Percentiles rank a stretch among this genome's conserved stretches.
phyloP scores from a whole-genome alignment of 2,888 invertebrate species.

The Zonitis immaculata region DNA sequence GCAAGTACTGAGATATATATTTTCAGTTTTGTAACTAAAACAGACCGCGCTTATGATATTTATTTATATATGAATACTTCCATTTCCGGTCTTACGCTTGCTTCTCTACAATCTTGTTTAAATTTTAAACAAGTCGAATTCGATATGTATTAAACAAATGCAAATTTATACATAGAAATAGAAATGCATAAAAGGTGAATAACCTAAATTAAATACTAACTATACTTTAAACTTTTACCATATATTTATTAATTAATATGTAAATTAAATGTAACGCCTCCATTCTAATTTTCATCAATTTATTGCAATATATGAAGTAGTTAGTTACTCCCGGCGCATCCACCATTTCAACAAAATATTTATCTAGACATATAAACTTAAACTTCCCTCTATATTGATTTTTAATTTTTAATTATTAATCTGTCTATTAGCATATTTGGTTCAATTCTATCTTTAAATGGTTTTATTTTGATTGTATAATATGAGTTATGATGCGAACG shows the following conservation, averaged over 20 bases:
- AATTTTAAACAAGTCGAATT: slow-evolving; percentile 18
- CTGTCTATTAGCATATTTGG: not conserved
- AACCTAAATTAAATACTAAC: slow-evolving; percentile 6
- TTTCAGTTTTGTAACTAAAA: slow-evolving; percentile 21
- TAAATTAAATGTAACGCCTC: not conserved
- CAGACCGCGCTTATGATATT: slow-evolving; percentile 16
- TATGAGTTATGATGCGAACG: not conserved
- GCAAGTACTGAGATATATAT: slow-evolving; percentile 24
- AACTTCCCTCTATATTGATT: not conserved
- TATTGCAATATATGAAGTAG: too few relatives aligned
- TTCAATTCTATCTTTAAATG: not conserved
- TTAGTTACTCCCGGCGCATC: not conserved
- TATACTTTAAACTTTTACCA: not conserved
- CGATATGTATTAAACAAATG: slow-evolving; percentile 18
- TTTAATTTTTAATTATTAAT: not conserved
- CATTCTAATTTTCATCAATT: not conserved
- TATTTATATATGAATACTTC: slow-evolving; percentile 27
- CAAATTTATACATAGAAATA: slow-evolving; percentile 22
- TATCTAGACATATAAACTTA: not conserved
- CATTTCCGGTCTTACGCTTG: slow-evolving; percentile 13
- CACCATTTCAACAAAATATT: not conserved
- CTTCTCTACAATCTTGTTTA: slow-evolving; percentile 13
- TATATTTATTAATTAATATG: not conserved
- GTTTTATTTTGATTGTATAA: not conserved
- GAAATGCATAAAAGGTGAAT: slow-evolving; percentile 16